Conservation (phyloP, 2,113 vertebrate species). For the Anoura caudifer region DNA sequence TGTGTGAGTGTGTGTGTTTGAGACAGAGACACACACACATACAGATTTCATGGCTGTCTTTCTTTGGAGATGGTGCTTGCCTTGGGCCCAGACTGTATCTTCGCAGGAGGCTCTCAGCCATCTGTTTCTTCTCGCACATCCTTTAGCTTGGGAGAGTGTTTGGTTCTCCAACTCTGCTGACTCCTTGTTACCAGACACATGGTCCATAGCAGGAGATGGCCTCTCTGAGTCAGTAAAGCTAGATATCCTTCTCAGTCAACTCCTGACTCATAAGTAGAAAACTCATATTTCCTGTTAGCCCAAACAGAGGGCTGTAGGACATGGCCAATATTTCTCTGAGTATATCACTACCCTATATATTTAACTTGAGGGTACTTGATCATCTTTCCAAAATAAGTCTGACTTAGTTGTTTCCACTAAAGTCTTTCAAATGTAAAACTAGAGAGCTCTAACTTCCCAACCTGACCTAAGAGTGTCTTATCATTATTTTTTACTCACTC, state of each 20-base stretch:
- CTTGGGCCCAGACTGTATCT: neutral
- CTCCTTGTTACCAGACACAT: fast-evolving
- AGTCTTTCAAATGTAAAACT: neutral
- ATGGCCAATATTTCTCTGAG: neutral
- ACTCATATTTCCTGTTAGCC: neutral
- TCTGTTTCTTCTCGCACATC: neutral
- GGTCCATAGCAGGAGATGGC: too few relatives aligned
- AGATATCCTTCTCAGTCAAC: neutral
- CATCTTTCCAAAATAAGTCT: neutral
- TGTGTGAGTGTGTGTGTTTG: neutral
- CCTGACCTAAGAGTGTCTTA: neutral
- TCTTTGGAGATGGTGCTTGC: neutral
- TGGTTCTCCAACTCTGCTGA: neutral
- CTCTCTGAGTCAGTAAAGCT: neutral
- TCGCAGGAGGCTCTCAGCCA: neutral
- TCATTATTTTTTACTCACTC: neutral
- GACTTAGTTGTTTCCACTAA: neutral
- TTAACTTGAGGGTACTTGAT: neutral
- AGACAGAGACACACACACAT: neutral
- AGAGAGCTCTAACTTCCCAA: neutral
- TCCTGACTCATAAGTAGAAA: neutral
- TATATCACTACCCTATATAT: neutral
- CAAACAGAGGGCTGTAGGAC: neutral
- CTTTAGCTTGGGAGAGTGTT: neutral
- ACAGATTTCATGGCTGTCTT: neutral